These are phyloP conservation scores for Parazoanthus atlanticus DNA, from an alignment of 92 coral and sea anemone genomes.

Conservation along the genomic window DNA sequence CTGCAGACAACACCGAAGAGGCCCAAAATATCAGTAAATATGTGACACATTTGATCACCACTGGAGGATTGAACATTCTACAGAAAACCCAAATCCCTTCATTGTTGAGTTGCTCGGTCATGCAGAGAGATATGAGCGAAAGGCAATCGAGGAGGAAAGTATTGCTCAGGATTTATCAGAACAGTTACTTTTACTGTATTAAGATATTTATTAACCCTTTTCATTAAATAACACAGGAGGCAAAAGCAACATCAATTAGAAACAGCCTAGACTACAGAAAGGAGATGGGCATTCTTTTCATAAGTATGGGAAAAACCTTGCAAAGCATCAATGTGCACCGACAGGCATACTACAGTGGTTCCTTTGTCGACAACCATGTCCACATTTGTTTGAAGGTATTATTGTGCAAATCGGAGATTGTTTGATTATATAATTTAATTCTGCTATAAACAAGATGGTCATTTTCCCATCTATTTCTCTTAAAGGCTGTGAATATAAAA, in stretches of 20 bases:
- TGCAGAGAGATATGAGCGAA: not conserved
- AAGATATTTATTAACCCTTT: too few species aligned
- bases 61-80: not conserved
- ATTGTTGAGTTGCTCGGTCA: slow-evolving; percentile 5
- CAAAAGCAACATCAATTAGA: slow-evolving; percentile 6
- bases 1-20: slow-evolving; percentile 4
- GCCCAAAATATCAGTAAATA: slow-evolving; percentile 11
- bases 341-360: slow-evolving; percentile 28
- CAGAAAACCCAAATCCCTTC: not conserved
- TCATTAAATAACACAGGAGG: slow-evolving; percentile 12
- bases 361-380: slow-evolving; percentile 42
- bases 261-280: not conserved
- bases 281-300: not conserved
- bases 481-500: not conserved
- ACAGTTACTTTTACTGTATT: too few species aligned
- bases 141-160: not conserved
- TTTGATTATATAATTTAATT: too few species aligned
- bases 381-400: slow-evolving; percentile 28
- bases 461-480: not conserved
- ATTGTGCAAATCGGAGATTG: too few species aligned
- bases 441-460: too few species aligned
- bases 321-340: slow-evolving; percentile 8
- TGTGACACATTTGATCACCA: slow-evolving; percentile 8
- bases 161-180: not conserved
- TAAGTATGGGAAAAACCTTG: not conserved